Percentiles rank a stretch among this genome's conserved stretches.
phyloP scores from a whole-genome alignment of 2,888 invertebrate species.

The Lissonota sp. region DNA sequence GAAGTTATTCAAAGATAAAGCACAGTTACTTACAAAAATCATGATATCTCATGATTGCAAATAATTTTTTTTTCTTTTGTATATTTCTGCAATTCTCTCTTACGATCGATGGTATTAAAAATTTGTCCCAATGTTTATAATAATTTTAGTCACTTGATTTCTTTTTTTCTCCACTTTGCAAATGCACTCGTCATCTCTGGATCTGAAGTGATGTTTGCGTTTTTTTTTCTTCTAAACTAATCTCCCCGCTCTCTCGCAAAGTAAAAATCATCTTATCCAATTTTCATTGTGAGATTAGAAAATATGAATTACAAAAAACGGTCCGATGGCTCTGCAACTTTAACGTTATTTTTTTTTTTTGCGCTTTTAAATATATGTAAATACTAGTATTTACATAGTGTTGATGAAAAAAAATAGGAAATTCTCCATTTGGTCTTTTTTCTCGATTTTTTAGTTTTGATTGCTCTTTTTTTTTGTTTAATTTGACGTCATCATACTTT shows the following conservation, averaged over 20 bases:
- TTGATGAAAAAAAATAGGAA: neutral
- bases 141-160: too few species aligned
- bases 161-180: slow-evolving; percentile 8
- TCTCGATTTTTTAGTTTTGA: neutral
- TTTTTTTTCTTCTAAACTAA: slow-evolving; percentile 10
- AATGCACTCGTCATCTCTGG: slow-evolving; percentile 41
- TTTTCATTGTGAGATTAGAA: slow-evolving; percentile 21
- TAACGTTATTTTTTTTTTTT: slow-evolving; percentile 22
- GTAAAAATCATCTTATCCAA: slow-evolving; percentile 21
- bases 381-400: slow-evolving; percentile 55
- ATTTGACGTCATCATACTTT: slow-evolving; percentile 9
- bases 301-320: slow-evolving; percentile 30
- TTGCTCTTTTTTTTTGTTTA: neutral
- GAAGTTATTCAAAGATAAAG: slow-evolving; percentile 70
- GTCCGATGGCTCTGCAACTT: neutral
- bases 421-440: slow-evolving; percentile 26
- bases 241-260: slow-evolving; percentile 4
- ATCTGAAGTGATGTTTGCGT: slow-evolving; percentile 10
- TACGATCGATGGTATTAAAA: slow-evolving; percentile 58
- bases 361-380: slow-evolving; percentile 30
- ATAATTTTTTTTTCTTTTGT: slow-evolving; percentile 43
- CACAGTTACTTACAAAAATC: slow-evolving; percentile 77
- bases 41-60: slow-evolving; percentile 60
- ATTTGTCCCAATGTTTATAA: slow-evolving; percentile 33
- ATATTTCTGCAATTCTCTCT: slow-evolving; percentile 30